Evolutionary conservation across 2,888 invertebrate species (phyloP).

Genomic region (Petrolisthes manimaculis): DNA sequence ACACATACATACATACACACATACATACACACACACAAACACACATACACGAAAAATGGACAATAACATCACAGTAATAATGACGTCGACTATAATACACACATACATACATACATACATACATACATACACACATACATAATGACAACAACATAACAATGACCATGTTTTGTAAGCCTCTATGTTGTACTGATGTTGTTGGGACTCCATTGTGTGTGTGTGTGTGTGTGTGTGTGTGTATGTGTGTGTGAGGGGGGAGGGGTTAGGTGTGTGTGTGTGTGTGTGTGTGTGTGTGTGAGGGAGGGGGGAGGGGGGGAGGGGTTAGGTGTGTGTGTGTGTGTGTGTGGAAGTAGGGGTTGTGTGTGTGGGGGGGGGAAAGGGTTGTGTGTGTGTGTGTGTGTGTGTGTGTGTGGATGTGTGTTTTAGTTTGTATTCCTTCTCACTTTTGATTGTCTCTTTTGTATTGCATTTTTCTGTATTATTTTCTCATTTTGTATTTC

Average conservation of each 20-base stretch:
- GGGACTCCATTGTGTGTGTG: too few species aligned
- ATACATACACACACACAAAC: too few species aligned
- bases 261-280: background rate
- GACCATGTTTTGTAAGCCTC: too few species aligned
- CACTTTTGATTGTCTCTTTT: background rate
- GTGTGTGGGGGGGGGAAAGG: background rate
- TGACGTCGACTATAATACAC: too few species aligned
- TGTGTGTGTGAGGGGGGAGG: background rate
- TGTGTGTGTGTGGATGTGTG: background rate
- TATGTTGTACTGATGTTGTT: too few species aligned
- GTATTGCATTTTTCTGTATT: background rate
- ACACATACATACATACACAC: too few species aligned
- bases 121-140: too few species aligned
- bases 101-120: too few species aligned
- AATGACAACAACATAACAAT: too few species aligned
- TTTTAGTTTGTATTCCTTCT: background rate
- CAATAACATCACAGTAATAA: too few species aligned
- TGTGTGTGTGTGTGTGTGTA: background rate
- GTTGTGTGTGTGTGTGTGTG: background rate
- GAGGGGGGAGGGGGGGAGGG: too few species aligned
- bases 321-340: background rate
- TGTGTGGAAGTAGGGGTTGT: background rate
- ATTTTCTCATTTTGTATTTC: background rate
- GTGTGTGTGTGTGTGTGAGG: background rate
- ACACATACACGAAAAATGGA: too few species aligned